A percentile compares a stretch with the other conserved stretches of the same genome.
Conservation (phyloP, 1,140 invertebrate species). For the Drosophila triauraria region DNA sequence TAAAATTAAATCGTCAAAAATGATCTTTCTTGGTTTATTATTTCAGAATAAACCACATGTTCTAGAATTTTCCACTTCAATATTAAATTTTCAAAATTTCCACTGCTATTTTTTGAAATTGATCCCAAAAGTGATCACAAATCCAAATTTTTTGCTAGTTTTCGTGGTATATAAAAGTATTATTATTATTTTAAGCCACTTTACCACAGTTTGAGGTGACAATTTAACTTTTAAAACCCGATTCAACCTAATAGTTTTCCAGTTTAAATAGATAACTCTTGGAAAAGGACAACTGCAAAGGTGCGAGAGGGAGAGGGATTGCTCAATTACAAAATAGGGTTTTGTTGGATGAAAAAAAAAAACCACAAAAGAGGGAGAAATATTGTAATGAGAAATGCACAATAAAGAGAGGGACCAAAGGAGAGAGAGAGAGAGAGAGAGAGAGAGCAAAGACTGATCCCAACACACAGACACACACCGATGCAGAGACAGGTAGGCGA, state of each 20-base stretch:
- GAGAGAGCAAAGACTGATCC: constrained; percentile 29
- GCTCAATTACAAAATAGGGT: constrained; percentile 20
- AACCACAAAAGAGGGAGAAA: constrained; percentile 20
- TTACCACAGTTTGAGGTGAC: not conserved
- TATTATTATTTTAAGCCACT: not conserved
- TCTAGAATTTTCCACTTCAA: too few relatives aligned
- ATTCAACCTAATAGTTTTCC: not conserved
- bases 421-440: constrained; percentile 9
- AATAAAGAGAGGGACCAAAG: constrained; percentile 11
- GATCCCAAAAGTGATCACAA: too few relatives aligned
- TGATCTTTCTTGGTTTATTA: too few relatives aligned
- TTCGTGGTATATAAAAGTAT: too few relatives aligned
- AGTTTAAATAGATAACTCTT: not conserved
- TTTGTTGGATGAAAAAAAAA: constrained; percentile 21
- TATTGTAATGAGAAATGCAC: constrained; percentile 30
- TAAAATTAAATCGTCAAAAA: too few relatives aligned
- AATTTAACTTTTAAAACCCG: not conserved
- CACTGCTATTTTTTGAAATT: too few relatives aligned
- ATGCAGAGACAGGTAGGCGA: constrained; percentile 10
- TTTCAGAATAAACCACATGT: too few relatives aligned
- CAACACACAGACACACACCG: constrained; percentile 18
- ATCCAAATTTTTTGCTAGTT: too few relatives aligned
- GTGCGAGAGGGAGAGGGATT: not conserved
- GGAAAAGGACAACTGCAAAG: not conserved
- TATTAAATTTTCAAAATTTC: too few relatives aligned